Conservation (phyloP, 2,888 invertebrate genomes). For the Mylabris sibirica region DNA sequence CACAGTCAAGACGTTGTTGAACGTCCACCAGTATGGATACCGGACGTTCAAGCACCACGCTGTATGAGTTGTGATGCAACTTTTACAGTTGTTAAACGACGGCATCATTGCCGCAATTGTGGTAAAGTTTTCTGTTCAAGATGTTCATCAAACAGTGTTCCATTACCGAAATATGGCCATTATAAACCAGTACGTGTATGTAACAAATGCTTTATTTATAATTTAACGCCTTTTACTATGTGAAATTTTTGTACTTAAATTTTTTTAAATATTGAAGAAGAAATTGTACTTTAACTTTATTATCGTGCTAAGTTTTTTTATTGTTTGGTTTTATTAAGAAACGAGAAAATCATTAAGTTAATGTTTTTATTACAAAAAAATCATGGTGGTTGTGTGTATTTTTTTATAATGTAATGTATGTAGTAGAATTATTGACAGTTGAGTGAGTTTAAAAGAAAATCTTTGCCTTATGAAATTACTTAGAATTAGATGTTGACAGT, state of each 20-base stretch:
- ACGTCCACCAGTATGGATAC: slow-evolving; percentile 90
- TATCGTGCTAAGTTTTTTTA: slow-evolving; percentile 5
- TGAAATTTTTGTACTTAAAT: slow-evolving; percentile 45
- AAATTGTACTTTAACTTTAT: slow-evolving; percentile 36
- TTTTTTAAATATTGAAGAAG: slow-evolving; percentile 3
- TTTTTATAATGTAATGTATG: not conserved
- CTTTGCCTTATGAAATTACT: slow-evolving; percentile 36
- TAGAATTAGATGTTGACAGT: slow-evolving; percentile 28
- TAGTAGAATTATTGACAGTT: not conserved
- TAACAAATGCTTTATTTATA: slow-evolving; percentile 83
- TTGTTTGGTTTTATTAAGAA: not conserved
- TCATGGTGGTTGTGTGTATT: not conserved
- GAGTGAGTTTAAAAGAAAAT: slow-evolving; percentile 15
- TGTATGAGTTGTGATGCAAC: slow-evolving; percentile 93
- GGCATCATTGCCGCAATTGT: slow-evolving; percentile 98
- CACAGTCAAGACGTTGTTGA: slow-evolving; percentile 34
- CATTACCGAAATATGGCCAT: slow-evolving; percentile 91
- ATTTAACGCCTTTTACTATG: slow-evolving; percentile 71
- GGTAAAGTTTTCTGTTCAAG: slow-evolving; percentile 95
- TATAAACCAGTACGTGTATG: slow-evolving; percentile 94
- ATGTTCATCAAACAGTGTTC: slow-evolving; percentile 92
- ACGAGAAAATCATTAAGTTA: not conserved
- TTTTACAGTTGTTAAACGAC: slow-evolving; percentile 93
- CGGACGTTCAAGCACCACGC: slow-evolving; percentile 88
- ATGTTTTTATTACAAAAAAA: not conserved